Conservation (phyloP, 37 sponge, comb jelly and placozoan genomes). For the Aplysina aerophoba region DNA sequence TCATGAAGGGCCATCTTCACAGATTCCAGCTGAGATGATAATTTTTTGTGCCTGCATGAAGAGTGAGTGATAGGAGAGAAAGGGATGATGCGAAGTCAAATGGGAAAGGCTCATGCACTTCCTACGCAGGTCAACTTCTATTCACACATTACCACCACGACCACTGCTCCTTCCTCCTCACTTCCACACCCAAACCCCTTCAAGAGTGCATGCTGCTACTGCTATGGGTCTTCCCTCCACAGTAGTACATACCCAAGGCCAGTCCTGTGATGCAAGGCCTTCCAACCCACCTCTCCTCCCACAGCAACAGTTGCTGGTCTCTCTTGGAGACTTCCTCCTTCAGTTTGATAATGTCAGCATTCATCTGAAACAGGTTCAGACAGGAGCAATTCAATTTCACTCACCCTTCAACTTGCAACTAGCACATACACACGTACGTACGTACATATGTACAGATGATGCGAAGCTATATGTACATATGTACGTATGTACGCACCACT, state of each 20-base stretch:
- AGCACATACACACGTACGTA: neutral
- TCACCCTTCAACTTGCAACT: neutral
- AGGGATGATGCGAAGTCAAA: too few relatives aligned
- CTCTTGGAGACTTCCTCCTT: conserved; percentile 10
- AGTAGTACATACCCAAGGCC: too few relatives aligned
- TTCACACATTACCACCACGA: too few relatives aligned
- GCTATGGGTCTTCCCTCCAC: too few relatives aligned
- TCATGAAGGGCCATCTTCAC: neutral
- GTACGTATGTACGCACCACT: neutral
- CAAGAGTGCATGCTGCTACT: too few relatives aligned
- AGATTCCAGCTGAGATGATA: neutral
- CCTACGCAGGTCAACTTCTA: too few relatives aligned
- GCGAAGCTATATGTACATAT: neutral
- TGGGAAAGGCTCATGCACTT: too few relatives aligned
- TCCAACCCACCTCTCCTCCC: neutral
- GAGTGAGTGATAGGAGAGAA: neutral
- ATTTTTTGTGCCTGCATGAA: neutral
- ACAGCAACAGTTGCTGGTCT: neutral
- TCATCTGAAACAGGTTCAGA: neutral
- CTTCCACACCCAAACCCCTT: too few relatives aligned
- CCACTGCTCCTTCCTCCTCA: too few relatives aligned
- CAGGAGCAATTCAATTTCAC: too few relatives aligned
- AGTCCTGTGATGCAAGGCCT: neutral
- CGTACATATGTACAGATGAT: neutral
- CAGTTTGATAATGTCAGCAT: neutral